Base-by-base conservation (phyloP, 2,888 invertebrate genomes). In the Mylabris sibirica region DNA sequence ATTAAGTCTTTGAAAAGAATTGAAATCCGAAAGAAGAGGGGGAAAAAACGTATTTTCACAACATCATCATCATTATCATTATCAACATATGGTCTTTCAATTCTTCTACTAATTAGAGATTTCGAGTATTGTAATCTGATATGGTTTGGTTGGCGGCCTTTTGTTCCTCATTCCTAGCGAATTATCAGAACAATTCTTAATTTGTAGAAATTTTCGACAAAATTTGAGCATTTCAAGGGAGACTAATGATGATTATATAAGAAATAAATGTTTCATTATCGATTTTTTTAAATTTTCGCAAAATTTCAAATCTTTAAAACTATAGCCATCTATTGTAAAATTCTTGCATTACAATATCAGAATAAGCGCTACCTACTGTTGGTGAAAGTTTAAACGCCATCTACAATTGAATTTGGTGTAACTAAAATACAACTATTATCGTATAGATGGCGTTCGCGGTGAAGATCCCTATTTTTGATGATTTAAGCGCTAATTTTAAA, bases 91-190 rank as follows among this genome's bases (percentile, higher is more conserved):
- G 53, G 53, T 53, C 24, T 14, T 12, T 3, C 12, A 22, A 24
- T 53, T 53, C 49, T 22, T 53, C 22, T 12, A 53, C 24, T 53
- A 53, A 53, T 53, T 53, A 53, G 53, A 53, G 24, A 53, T 53
- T 53, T 53, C 53, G 53, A 22, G 53, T 53, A 53, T 53, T 53
- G 53, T 53, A 53, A 53, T 24, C 53, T 24, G 53, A 53, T 53
- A 53, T 11, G 24, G 53, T 24, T 53, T 20, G 11, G 24, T 24
- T 24, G 24, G 53, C 53, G 53, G 53, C 24, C 2, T 20, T 1
- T 44, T 20, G 49, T 20, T 49, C n/a, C 20, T 20, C 1, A 20
- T 44, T n/a, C 12, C 44, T 17, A 4, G 44, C 44, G 11, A 20
- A 49, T 49, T 49, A 49, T 20, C 20, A 49, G 4, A 2, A 20